Evolutionary conservation across 2,888 invertebrate species (phyloP).

Genomic region (Cancer borealis): DNA sequence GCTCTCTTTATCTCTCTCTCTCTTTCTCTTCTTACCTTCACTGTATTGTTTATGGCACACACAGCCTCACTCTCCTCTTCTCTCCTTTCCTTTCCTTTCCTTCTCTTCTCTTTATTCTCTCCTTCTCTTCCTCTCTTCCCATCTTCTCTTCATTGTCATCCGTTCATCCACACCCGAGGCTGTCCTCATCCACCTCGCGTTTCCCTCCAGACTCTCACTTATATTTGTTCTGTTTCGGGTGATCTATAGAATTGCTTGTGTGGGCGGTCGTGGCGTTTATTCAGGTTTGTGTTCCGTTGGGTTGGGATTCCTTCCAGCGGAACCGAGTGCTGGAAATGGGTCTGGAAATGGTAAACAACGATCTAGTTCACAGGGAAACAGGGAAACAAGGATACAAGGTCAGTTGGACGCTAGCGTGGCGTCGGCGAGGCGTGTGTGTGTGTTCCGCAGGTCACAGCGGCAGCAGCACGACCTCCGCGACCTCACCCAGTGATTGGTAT

Average conservation of each 20-base stretch:
- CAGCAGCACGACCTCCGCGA: background rate
- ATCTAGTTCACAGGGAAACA: no score
- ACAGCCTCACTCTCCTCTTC: background rate
- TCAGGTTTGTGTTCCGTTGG: no score
- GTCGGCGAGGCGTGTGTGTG: background rate
- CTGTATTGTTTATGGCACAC: background rate
- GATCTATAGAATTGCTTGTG: no score
- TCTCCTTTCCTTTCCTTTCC: background rate
- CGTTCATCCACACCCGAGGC: background rate
- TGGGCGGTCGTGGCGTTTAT: no score
- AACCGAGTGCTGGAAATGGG: no score
- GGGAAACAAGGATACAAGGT: no score
- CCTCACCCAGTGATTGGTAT: conserved; percentile 74
- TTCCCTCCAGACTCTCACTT: background rate
- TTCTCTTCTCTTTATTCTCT: background rate
- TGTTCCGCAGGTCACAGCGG: background rate
- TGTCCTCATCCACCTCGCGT: background rate
- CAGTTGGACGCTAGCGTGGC: background rate
- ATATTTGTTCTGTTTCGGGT: no score
- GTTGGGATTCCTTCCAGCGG: no score
- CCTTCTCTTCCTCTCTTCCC: background rate
- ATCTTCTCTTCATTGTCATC: background rate
- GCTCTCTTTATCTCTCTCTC: background rate
- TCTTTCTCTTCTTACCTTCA: background rate
- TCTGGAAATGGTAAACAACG: no score